Conservation (phyloP, 2,113 vertebrate genomes). For the Otis tarda region DNA sequence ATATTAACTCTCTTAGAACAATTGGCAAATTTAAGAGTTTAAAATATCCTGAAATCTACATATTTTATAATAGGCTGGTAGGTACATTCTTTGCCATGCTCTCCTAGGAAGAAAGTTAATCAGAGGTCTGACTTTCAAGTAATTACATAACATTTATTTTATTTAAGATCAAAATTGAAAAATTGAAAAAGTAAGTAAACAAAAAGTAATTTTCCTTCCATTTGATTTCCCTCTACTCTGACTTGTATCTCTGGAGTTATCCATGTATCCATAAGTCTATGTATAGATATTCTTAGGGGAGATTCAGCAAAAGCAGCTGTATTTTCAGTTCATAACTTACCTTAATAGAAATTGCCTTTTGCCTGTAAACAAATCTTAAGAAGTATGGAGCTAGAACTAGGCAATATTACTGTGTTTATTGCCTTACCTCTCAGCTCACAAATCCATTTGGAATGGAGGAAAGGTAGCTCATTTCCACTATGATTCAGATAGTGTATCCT, state of each 20-base stretch:
- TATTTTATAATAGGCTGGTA: neutral
- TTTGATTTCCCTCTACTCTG: neutral
- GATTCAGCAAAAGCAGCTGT: neutral
- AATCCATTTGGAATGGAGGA: neutral
- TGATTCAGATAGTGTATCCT: neutral
- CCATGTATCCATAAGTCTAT: neutral
- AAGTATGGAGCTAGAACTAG: neutral
- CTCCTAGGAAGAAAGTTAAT: neutral
- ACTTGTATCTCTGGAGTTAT: neutral
- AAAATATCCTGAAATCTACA: neutral
- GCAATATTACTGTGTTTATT: neutral
- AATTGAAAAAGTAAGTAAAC: neutral
- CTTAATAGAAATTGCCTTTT: neutral
- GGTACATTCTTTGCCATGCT: neutral
- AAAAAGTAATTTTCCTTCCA: neutral
- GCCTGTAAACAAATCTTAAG: neutral
- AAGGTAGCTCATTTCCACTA: neutral
- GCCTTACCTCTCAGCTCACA: neutral
- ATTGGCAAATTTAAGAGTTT: neutral
- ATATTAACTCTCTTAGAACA: neutral
- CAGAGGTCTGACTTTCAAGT: neutral
- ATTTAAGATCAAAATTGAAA: constrained; percentile 4
- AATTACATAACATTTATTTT: neutral
- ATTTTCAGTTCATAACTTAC: neutral
- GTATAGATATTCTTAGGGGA: neutral